Evolutionary conservation across 2,113 vertebrate species (phyloP).

Genomic region (Paracanthobrama guichenoti): DNA sequence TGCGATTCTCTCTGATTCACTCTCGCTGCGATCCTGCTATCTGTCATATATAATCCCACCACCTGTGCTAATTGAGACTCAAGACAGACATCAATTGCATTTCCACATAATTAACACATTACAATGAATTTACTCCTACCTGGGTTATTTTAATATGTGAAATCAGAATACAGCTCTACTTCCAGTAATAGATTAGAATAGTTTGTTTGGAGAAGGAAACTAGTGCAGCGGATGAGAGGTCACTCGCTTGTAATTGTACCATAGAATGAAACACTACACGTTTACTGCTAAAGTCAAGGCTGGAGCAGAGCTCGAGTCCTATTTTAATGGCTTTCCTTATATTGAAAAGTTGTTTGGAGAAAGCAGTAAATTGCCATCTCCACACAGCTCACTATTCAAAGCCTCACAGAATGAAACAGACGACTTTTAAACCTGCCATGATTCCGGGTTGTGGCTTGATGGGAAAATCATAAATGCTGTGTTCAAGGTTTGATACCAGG

Average conservation of each 20-base stretch:
- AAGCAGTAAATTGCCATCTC: not conserved
- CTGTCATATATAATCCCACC: not conserved
- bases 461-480: not conserved
- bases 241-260: not conserved
- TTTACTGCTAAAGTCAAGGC: slow-evolving; percentile 8
- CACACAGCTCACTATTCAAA: slow-evolving; percentile 8
- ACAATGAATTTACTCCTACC: slow-evolving; percentile 12
- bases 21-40: slow-evolving; percentile 11
- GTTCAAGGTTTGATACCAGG: slow-evolving; percentile 1
- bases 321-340: not conserved
- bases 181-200: not conserved
- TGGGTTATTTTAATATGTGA: slow-evolving; percentile 8
- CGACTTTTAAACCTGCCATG: not conserved
- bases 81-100: slow-evolving; percentile 23
- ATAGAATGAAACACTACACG: not conserved
- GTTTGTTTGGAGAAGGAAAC: not conserved
- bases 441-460: not conserved
- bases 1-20: not conserved
- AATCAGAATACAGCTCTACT: not conserved
- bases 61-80: slow-evolving; percentile 17
- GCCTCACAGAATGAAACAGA: not conserved
- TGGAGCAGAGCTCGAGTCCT: not conserved
- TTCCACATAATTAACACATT: slow-evolving; percentile 19
- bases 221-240: no score
- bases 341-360: not conserved